A percentile compares a stretch with the other conserved stretches of the same genome.
Conservation (phyloP, 2,888 invertebrate genomes). For the Eristalis arbustorum region DNA sequence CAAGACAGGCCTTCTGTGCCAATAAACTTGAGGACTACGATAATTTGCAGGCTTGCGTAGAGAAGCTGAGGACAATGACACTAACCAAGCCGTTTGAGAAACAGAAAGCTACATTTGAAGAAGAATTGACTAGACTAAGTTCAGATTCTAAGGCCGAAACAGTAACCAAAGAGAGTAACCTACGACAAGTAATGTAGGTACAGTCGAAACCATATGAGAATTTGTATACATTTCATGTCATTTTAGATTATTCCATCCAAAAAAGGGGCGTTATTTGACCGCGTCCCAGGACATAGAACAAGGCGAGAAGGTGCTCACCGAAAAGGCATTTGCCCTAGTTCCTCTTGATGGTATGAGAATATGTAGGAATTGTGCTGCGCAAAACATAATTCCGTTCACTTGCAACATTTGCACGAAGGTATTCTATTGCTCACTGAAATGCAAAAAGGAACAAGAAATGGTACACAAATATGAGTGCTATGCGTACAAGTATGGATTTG, state of each 20-base stretch:
- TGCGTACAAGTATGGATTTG: conserved; percentile 84
- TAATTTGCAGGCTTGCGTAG: conserved; percentile 25
- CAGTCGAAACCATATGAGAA: not conserved
- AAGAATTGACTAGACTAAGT: not conserved
- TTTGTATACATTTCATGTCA: not conserved
- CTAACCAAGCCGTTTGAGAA: conserved; percentile 2
- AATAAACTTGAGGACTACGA: conserved; percentile 17
- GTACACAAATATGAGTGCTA: conserved; percentile 88
- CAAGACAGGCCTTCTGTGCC: conserved; percentile 61
- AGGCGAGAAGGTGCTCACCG: conserved; percentile 89
- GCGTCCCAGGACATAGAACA: conserved; percentile 82
- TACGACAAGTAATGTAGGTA: conserved; percentile 39
- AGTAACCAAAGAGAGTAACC: not conserved
- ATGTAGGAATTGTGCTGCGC: conserved; percentile 88
- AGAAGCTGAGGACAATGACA: conserved; percentile 15
- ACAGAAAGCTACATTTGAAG: conserved; percentile 18
- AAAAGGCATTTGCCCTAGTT: conserved; percentile 90
- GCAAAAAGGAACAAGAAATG: conserved; percentile 81
- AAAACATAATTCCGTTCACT: conserved; percentile 84
- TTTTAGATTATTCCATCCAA: conserved; percentile 17
- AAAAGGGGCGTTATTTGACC: conserved; percentile 77
- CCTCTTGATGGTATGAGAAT: conserved; percentile 81
- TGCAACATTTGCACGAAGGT: conserved; percentile 85
- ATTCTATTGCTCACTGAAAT: conserved; percentile 85
- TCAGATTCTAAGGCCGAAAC: not conserved